Base-by-base conservation (phyloP, 1,140 invertebrate genomes). In the Portunus trituberculatus region DNA sequence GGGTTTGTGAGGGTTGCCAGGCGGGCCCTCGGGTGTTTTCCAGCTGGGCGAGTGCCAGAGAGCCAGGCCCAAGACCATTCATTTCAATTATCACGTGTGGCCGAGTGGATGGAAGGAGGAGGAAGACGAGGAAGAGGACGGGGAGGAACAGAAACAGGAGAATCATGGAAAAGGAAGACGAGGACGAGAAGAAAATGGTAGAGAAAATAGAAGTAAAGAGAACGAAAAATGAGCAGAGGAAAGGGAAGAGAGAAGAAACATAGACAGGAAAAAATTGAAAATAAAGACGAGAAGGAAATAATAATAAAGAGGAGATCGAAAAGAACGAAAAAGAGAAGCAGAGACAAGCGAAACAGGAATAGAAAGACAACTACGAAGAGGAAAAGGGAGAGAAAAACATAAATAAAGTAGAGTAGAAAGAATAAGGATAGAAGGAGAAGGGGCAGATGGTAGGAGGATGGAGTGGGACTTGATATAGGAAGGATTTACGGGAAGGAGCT, bases 51-150 rank as follows among this genome's bases (percentile, higher is more conserved):
- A 48, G 52, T 59, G 52, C 52, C 52, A 59, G 52, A 93, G 83
- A 93, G 82, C 28, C 39, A 45, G 92, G n/a, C 45, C 14, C 25
- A 48, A 39, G 46, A 93, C 52, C 92, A 93, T 93, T 93, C 46
- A 87, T 93, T 93, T 93, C 83, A 93, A 93, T 93, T 93, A 93
- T 87, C 83, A 87, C 83, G 83, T 87, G 92, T 46, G 92, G 92
- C 28, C 82, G 83, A 93, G 48, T 87, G 29, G 92, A 87, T 83
- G n/a, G 90, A 45, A 83, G 92, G 25, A 39, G 39, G 67, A 6
- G 46, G 76, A 76, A 6, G 59, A 59, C 67, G 32, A 4, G 91
- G 59, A n/a, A 67, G n/a, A 28, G 90, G 90, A 28, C 16, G 45
- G 29, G 90, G 90, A 52, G 46, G 90, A 29, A 52, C 10, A 91